A percentile compares a stretch with the other conserved stretches of the same genome.
Conservation (phyloP, 1,140 invertebrate genomes). For the Lasioglossum albipes region DNA sequence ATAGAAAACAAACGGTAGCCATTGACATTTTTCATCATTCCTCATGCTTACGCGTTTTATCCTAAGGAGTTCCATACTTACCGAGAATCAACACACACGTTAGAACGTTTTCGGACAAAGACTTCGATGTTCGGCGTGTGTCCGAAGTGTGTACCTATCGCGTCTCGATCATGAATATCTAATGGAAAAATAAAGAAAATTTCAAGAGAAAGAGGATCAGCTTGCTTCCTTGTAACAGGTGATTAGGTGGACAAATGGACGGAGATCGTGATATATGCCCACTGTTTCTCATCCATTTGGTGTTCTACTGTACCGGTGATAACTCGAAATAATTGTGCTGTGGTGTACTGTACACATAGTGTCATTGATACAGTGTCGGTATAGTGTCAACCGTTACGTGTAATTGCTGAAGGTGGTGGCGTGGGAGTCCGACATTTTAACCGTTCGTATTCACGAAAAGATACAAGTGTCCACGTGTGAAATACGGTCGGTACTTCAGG, state of each 20-base stretch:
- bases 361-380: constrained; percentile 30
- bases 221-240: constrained; percentile 26
- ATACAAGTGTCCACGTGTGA: constrained; percentile 54
- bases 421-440: constrained; percentile 53
- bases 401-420: constrained; percentile 40
- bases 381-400: constrained; percentile 44
- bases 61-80: neutral
- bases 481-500: constrained; percentile 40
- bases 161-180: neutral
- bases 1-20: constrained; percentile 48
- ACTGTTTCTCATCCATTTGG: constrained; percentile 18
- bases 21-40: constrained; percentile 35
- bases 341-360: constrained; percentile 6
- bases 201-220: neutral
- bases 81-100: neutral
- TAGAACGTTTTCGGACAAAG: neutral
- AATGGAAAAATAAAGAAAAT: constrained; percentile 1
- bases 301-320: constrained; percentile 7
- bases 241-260: constrained; percentile 21
- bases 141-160: neutral
- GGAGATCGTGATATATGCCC: constrained; percentile 22
- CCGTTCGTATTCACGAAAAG: constrained; percentile 37
- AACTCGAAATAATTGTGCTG: constrained; percentile 24
- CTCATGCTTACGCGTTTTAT: constrained; percentile 5
- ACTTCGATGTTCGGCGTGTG: neutral